Conservation (phyloP, 1,140 invertebrate species). For the Seison nebaliae region DNA sequence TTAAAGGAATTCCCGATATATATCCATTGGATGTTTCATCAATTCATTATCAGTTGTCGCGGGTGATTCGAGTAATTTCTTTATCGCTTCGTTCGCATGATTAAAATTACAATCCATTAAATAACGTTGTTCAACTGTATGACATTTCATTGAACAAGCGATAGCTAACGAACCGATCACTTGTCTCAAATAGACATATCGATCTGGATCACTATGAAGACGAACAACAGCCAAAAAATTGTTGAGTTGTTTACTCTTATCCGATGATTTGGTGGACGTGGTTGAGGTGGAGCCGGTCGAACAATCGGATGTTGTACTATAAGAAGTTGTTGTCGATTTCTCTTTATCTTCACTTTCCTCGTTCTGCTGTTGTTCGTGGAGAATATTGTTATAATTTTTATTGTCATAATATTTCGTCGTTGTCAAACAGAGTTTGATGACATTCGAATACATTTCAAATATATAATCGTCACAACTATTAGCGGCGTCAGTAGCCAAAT, state of each 20-base stretch:
- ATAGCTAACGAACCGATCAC: conserved; percentile 7
- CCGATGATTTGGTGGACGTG: conserved; percentile 3
- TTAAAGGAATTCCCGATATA: too few species aligned
- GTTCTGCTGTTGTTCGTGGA: background rate
- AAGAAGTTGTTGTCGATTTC: conserved; percentile 7
- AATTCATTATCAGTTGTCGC: too few species aligned
- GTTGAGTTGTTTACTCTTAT: conserved; percentile 5
- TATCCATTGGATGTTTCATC: too few species aligned
- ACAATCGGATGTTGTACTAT: too few species aligned
- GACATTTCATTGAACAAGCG: too few species aligned
- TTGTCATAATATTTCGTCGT: conserved; percentile 7
- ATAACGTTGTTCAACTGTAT: too few species aligned
- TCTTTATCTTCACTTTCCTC: background rate
- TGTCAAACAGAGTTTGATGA: conserved; percentile 6
- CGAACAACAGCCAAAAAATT: too few species aligned
- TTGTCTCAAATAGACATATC: conserved; percentile 11
- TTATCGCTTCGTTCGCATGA: too few species aligned
- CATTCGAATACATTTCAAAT: conserved; percentile 11
- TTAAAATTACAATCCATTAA: too few species aligned
- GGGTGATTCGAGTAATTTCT: too few species aligned
- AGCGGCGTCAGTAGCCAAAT: conserved; percentile 54
- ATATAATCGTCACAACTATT: conserved; percentile 4
- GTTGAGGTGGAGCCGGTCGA: too few species aligned
- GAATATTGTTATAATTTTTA: background rate
- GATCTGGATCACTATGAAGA: too few species aligned